Evolutionary conservation across 2,888 invertebrate genomes (phyloP).

Genomic region (Cancer borealis): DNA sequence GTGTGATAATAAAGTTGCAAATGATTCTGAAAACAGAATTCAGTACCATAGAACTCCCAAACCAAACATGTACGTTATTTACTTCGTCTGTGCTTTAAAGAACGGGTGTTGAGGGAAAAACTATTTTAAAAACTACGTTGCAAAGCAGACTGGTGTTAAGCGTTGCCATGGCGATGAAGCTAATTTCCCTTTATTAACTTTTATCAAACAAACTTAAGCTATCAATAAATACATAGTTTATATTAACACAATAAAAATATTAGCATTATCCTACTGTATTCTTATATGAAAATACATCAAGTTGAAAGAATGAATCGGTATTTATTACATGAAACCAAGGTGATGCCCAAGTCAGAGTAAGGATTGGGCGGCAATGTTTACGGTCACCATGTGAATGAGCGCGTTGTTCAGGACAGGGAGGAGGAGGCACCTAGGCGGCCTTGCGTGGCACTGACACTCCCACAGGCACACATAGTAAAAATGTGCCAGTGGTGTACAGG

Average conservation of each 20-base stretch:
- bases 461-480: constrained; percentile 44
- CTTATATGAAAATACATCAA: background rate
- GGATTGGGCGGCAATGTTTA: constrained; percentile 65
- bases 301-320: background rate
- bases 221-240: background rate
- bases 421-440: background rate
- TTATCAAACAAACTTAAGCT: background rate
- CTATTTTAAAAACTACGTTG: background rate
- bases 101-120: background rate
- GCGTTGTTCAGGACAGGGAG: constrained; percentile 61
- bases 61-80: background rate
- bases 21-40: background rate
- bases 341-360: background rate
- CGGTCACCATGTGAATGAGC: constrained; percentile 67
- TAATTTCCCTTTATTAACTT: background rate
- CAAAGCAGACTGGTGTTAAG: background rate
- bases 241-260: background rate
- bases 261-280: background rate
- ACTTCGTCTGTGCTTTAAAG: background rate
- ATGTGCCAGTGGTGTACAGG: constrained; percentile 47
- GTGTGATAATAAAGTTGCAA: background rate
- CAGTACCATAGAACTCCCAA: background rate
- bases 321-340: background rate
- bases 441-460: constrained; percentile 17
- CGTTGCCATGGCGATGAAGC: constrained; percentile 50